These are phyloP conservation scores for Callinectes sapidus DNA, from an alignment of 2,888 invertebrate species.

Conservation along the genomic window DNA sequence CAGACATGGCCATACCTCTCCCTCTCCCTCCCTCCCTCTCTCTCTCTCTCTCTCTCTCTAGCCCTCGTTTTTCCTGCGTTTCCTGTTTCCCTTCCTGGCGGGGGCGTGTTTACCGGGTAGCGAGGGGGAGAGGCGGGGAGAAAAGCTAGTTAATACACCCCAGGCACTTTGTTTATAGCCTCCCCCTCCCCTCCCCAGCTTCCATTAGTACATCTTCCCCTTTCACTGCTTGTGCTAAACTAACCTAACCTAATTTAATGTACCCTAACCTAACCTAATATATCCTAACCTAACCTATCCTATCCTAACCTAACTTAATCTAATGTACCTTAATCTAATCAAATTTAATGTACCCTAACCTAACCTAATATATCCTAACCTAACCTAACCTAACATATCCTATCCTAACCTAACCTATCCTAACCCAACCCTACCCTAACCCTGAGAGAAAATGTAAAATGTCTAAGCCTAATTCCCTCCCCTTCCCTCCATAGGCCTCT, in stretches of 20 bases:
- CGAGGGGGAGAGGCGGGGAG: not conserved
- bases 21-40: not conserved
- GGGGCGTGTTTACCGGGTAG: not conserved
- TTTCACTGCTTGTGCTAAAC: not conserved
- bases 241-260: not conserved
- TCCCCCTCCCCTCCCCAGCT: not conserved
- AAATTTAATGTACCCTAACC: too few relatives aligned
- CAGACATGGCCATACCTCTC: slow-evolving; percentile 1
- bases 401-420: not conserved
- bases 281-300: too few relatives aligned
- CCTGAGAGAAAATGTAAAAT: too few relatives aligned
- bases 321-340: too few relatives aligned
- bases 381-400: too few relatives aligned
- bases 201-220: not conserved
- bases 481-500: too few relatives aligned
- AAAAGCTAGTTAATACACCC: not conserved
- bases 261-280: not conserved
- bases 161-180: not conserved
- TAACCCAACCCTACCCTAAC: not conserved
- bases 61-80: slow-evolving; percentile 16
- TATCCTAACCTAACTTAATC: too few relatives aligned
- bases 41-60: not conserved
- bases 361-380: too few relatives aligned
- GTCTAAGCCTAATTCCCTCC: too few relatives aligned
- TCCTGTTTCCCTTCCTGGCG: not conserved